Base-by-base conservation (phyloP, 2,113 vertebrate species). In the Ahaetulla prasina region DNA sequence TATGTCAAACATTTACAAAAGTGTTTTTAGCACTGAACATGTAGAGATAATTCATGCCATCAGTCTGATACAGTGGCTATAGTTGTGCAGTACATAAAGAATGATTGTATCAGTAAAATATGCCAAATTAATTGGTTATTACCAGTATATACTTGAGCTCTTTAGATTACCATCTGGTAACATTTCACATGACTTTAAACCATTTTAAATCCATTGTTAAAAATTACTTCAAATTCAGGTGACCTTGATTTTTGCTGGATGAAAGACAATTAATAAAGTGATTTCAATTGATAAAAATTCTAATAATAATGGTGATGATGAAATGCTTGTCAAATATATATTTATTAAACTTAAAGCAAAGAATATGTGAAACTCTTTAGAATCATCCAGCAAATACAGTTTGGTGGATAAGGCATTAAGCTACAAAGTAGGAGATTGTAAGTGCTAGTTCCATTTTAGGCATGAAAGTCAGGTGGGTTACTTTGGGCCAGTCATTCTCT, bases 1-100 rank as follows among this genome's bases (percentile, higher is more conserved):
- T 93, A 92, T 84, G 92, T 94, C 92, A 96, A 96, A 95, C 45
- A 93, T 94, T 94, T 94, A 88, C 54, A 92, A 96, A 96, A 94
- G 68, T 85, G 47, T 45, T 92, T 94, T 95, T 94, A 94, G 68
- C 93, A 92, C 92, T 93, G 96, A 95, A 85, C 91, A 52, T 92
- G 30, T 90, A 49, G 10, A 94, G 18, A 91, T 91, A 85, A 91
- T 84, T 93, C 89, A 91, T 91, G 90, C 85, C 50, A 90, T 14
- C 86, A 90, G 90, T 80, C 74, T 95, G 89, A 90, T 60, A 54
- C 43, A 90, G 25, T 88, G 94, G 88, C 20, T 92, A 3, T 39
- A 91, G 35, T 92, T 87, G 94, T 85, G 43, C 54, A 55, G 93
- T 60, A 53, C 39, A 55, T 91, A 74, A 94, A 94, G 93, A 80